These are phyloP conservation scores for Cardiocondyla obscurior DNA, from an alignment of 1,140 invertebrate genomes.

Conservation along the genomic window DNA sequence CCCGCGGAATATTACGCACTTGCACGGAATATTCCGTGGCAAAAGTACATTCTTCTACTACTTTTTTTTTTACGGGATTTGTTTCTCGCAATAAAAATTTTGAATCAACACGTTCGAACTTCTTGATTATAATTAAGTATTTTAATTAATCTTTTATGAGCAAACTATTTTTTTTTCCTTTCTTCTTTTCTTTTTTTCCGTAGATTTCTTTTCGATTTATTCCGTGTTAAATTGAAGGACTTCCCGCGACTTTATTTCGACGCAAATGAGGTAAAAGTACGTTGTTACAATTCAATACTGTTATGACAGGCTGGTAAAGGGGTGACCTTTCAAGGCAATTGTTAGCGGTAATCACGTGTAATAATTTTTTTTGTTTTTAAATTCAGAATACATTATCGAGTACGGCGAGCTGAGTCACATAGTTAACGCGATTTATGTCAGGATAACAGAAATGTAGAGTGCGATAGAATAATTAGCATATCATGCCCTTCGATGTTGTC, in stretches of 20 bases:
- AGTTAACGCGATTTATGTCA: slow-evolving; percentile 19
- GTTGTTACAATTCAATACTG: neutral
- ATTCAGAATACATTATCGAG: neutral
- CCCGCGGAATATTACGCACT: neutral
- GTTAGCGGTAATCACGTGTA: slow-evolving; percentile 5
- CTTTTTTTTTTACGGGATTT: neutral
- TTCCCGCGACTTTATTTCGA: slow-evolving; percentile 12
- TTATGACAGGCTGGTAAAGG: neutral
- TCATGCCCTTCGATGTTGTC: slow-evolving; percentile 5
- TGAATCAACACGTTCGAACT: neutral
- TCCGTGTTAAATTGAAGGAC: slow-evolving; percentile 9
- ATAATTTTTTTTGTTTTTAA: neutral
- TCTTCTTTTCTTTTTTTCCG: too few species aligned
- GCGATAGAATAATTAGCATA: slow-evolving; percentile 27
- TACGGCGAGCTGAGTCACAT: slow-evolving; percentile 18
- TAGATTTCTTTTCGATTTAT: neutral
- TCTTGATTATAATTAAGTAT: neutral
- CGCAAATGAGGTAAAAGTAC: slow-evolving; percentile 40
- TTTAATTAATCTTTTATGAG: neutral
- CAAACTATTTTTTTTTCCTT: neutral
- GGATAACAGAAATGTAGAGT: slow-evolving; percentile 3
- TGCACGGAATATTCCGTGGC: neutral
- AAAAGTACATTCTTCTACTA: neutral
- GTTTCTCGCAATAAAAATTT: neutral
- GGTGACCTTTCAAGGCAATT: slow-evolving; percentile 30